Evolutionary conservation across 2,113 vertebrate species (phyloP), one percentile per base, ranked within the genome.

Genomic region (Pygoscelis antarcticus): DNA sequence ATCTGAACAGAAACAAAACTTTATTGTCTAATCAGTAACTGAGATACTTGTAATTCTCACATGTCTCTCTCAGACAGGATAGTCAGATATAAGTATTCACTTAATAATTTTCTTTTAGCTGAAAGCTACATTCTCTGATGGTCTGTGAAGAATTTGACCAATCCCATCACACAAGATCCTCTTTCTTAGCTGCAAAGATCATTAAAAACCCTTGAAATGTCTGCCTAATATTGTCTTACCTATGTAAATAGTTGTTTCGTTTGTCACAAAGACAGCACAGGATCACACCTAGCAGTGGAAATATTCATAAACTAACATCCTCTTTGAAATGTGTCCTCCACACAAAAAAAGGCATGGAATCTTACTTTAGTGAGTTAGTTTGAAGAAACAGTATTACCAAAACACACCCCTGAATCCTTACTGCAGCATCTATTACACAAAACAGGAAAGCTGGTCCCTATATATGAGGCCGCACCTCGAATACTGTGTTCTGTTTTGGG

Each of bases 391-490:
- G 7, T 51, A 38, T 51, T 64, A 44, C 14, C 21, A 75, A 91
- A 96, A 83, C 4, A 76, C 5, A 65, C 4, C 4, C 23, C 78
- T 89, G 3, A 0, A 40, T 82, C 46, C 51, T 84, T 75, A 38
- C 21, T 84, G n/a, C 16, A 76, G 68, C 10, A 51, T 32, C 19
- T 44, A 7, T 57, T 57, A 58, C 13, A 87, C 19, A 87, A 70
- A 91, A 55, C 27, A 80, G 40, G 40, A 85, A 80, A 86, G 18
- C 4, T 64, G 9, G 8, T 54, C 26, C 18, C 40, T 65, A 5
- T 38, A 30, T 0, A 1, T 62, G 27, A 51, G 13, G 25, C 19
- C 1, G 0, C 42, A 61, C 58, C 34, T 66, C 2, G 0, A 84
- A 16, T 21, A 0, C 0, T 46, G 6, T 27, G 32, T 36, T 84